Evolutionary conservation across 2,113 vertebrate species (phyloP).

Genomic region (Neotragus pygmaeus): DNA sequence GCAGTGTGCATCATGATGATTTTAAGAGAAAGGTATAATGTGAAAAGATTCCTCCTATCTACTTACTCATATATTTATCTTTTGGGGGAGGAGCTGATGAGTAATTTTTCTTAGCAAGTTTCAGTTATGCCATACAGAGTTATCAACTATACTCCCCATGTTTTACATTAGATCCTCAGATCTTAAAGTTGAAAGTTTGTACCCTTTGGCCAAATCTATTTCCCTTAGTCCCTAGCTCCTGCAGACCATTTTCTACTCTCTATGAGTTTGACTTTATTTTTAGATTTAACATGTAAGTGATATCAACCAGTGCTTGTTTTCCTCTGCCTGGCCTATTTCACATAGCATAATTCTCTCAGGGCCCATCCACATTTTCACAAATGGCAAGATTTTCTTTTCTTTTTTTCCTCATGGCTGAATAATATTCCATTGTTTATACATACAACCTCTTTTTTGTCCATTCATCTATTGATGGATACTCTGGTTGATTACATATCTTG

Average conservation of each 20-base stretch:
- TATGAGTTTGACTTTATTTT: background rate
- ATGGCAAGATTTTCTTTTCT: background rate
- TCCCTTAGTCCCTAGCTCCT: background rate
- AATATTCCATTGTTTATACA: background rate
- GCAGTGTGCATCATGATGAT: background rate
- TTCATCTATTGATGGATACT: background rate
- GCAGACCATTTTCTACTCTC: background rate
- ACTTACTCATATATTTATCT: background rate
- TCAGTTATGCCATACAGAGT: background rate
- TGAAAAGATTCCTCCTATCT: background rate
- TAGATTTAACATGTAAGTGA: background rate
- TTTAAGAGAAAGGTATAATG: background rate
- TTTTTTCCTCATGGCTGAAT: background rate
- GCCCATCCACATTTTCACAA: background rate
- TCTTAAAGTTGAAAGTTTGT: background rate
- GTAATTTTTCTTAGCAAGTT: background rate
- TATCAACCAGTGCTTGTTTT: background rate
- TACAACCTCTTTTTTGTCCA: background rate
- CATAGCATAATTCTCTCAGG: background rate
- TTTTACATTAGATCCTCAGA: background rate
- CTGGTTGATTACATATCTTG: background rate
- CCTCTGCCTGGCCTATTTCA: background rate
- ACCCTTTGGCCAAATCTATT: background rate
- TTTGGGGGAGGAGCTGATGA: background rate
- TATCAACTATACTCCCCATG: background rate